These are phyloP conservation scores for Aradophagus sp. DNA, from an alignment of 1,140 invertebrate species.

Conservation along the genomic window DNA sequence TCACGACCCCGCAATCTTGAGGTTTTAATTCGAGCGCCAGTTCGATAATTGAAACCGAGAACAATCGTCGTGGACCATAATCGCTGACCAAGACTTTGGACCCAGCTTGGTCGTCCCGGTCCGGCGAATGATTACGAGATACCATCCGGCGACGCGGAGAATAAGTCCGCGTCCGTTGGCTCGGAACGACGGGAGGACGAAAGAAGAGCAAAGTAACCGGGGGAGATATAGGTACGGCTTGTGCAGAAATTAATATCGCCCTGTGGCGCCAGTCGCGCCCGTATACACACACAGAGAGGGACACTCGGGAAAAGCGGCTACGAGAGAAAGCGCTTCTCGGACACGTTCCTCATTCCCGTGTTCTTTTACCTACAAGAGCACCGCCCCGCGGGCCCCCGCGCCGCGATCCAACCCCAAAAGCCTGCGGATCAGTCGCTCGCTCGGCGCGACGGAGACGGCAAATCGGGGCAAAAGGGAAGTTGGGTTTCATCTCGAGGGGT, in stretches of 20 bases:
- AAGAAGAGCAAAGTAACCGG: constrained; percentile 43
- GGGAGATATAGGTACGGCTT: constrained; percentile 56
- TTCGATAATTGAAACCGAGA: constrained; percentile 21
- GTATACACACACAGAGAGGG: constrained; percentile 34
- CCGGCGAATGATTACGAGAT: constrained; percentile 37
- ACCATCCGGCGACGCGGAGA: constrained; percentile 13
- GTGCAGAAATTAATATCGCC: constrained; percentile 72
- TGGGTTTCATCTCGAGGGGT: constrained; percentile 71
- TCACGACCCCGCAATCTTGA: not conserved
- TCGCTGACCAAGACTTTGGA: too few species aligned
- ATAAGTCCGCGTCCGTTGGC: constrained; percentile 34
- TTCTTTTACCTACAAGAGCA: constrained; percentile 64
- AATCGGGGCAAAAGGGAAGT: constrained; percentile 61
- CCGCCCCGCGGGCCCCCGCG: constrained; percentile 41
- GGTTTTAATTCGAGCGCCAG: constrained; percentile 15
- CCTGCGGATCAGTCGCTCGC: constrained; percentile 60
- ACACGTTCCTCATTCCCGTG: constrained; percentile 70
- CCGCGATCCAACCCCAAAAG: constrained; percentile 70
- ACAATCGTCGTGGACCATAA: constrained; percentile 13
- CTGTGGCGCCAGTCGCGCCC: constrained; percentile 57
- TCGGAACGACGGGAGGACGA: constrained; percentile 28
- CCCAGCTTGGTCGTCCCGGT: too few species aligned
- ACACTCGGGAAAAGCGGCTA: constrained; percentile 48
- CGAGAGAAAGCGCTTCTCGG: constrained; percentile 63
- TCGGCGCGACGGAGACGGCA: constrained; percentile 35